Evolutionary conservation across 2,113 vertebrate genomes (phyloP), one percentile per base, ranked within the genome.

Genomic region (Ia io): DNA sequence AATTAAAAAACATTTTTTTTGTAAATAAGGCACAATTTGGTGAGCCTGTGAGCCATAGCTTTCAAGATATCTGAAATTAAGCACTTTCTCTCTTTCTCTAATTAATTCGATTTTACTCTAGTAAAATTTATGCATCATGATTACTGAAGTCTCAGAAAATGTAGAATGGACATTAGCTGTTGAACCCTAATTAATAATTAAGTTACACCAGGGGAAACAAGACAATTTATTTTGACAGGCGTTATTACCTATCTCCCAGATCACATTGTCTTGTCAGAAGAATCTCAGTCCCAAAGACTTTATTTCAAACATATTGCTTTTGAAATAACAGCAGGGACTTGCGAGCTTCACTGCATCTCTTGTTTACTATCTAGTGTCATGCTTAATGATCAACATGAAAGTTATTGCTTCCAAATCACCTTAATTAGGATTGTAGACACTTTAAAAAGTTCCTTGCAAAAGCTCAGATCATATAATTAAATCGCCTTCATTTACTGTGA

Each of bases 371-470:
- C 49, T 84, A 51, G 20, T 86, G 79, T 93, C 71, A 94, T 63
- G 25, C 80, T 97, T 95, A 94, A 95, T 96, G 86, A 96, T 84
- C 79, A 94, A 67, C 63, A 84, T 94, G 89, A 95, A 95, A 94
- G 86, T 96, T 93, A 96, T 63, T 89, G 40, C 93, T 87, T 97
- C 70, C 89, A 94, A 97, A 91, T 94, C 56, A 94, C 42, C 89
- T 97, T 96, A 96, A 96, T 95, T 95, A 95, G 78, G 70, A 30
- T 83, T 93, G 53, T 44, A 65, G 90, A 90, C 40, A n/a, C 79
- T 94, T 97, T 91, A 40, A 88, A 96, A 96, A 69, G 12, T 88
- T 96, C 16, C 49, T 96, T 86, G 83, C 67, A 88, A 78, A 93
- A 74, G 35, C 47, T 85, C 37, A 88, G 47, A 95, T 92, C 40